Evolutionary conservation across 2,888 invertebrate genomes (phyloP).

Genomic region (Troilus luridus): DNA sequence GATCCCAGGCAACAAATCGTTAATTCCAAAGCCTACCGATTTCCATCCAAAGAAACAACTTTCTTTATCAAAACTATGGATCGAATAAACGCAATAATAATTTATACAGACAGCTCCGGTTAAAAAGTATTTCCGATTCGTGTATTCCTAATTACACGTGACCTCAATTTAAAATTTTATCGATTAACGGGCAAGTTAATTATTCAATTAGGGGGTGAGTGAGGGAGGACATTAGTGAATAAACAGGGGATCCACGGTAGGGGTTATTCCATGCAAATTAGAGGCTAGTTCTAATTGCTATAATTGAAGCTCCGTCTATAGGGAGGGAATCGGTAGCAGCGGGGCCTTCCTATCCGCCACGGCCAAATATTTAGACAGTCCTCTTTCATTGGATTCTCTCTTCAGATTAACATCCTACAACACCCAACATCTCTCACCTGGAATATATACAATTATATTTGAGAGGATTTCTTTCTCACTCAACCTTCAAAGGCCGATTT

Average conservation of each 20-base stretch:
- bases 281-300: slow-evolving; percentile 40
- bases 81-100: too few relatives aligned
- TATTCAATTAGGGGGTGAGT: slow-evolving; percentile 2
- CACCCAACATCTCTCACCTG: background rate
- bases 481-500: background rate
- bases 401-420: background rate
- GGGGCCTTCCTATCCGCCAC: background rate
- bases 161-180: slow-evolving; percentile 5
- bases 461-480: background rate
- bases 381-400: slow-evolving; percentile 40
- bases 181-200: background rate
- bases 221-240: background rate
- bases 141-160: background rate
- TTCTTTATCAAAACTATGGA: too few relatives aligned
- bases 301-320: slow-evolving; percentile 33
- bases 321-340: slow-evolving; percentile 22
- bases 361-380: slow-evolving; percentile 42
- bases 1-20: too few relatives aligned
- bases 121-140: too few relatives aligned
- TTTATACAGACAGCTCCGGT: too few relatives aligned
- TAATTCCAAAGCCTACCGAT: too few relatives aligned
- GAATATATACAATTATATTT: slow-evolving; percentile 5
- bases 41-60: too few relatives aligned
- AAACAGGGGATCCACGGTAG: background rate
- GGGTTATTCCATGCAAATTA: slow-evolving; percentile 46